A percentile compares a stretch with the other conserved stretches of the same genome.
These are phyloP conservation scores for Serripes groenlandicus DNA, from an alignment of 2,888 invertebrate genomes.

Conservation along the genomic window DNA sequence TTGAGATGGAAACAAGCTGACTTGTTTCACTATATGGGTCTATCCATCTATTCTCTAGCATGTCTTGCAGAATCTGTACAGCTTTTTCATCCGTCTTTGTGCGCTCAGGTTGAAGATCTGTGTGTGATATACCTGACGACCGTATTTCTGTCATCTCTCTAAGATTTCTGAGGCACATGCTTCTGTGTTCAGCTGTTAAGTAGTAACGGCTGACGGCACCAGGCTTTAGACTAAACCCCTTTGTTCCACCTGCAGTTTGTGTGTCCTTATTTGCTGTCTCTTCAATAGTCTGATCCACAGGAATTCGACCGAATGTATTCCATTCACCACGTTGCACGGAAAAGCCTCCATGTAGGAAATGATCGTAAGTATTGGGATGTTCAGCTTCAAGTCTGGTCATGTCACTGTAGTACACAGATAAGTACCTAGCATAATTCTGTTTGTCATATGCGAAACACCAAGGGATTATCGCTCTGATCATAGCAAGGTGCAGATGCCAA, in stretches of 20 bases:
- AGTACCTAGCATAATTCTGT: too few species aligned
- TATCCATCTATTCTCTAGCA: neutral
- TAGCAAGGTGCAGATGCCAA: too few species aligned
- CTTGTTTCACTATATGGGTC: neutral
- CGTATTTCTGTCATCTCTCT: slow-evolving; percentile 2
- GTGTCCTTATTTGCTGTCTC: slow-evolving; percentile 63
- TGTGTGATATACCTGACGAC: neutral
- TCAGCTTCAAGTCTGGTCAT: neutral
- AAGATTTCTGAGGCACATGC: slow-evolving; percentile 25
- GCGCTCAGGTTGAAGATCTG: neutral
- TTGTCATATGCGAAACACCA: too few species aligned
- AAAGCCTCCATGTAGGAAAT: slow-evolving; percentile 19
- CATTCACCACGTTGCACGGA: slow-evolving; percentile 50
- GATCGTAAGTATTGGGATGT: neutral
- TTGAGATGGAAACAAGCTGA: neutral
- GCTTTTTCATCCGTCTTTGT: neutral
- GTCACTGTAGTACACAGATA: too few species aligned
- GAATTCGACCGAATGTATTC: slow-evolving; percentile 63
- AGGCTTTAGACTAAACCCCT: slow-evolving; percentile 54
- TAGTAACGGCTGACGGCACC: slow-evolving; percentile 55
- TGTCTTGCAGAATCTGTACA: neutral
- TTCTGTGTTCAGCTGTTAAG: slow-evolving; percentile 59
- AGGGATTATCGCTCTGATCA: too few species aligned
- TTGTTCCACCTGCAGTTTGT: slow-evolving; percentile 62
- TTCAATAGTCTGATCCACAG: slow-evolving; percentile 60